phyloP scores from a whole-genome alignment of 2,113 vertebrate species.

The Phainopepla nitens region DNA sequence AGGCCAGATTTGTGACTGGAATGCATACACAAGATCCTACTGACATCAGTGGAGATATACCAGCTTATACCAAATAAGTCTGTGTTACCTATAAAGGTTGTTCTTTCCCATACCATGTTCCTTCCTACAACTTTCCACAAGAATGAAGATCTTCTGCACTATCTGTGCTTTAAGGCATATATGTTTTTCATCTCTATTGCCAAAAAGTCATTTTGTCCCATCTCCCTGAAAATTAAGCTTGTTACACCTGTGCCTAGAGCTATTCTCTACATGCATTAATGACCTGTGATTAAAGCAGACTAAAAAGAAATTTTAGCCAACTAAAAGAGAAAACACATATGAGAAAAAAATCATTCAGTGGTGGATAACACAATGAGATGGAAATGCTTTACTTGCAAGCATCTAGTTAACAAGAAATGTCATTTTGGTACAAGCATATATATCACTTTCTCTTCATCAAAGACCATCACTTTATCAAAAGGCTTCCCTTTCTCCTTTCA shows the following conservation, averaged over 20 bases:
- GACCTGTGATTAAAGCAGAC: not conserved
- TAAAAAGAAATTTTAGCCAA: not conserved
- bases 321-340: not conserved
- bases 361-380: not conserved
- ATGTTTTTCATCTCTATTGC: not conserved
- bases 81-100: not conserved
- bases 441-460: not conserved
- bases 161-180: not conserved
- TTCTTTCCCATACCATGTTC: not conserved
- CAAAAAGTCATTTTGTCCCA: not conserved
- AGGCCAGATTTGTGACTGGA: not conserved
- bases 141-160: not conserved
- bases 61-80: not conserved
- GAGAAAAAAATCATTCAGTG: not conserved
- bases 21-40: not conserved
- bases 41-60: not conserved
- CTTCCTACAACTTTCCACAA: not conserved
- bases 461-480: not conserved
- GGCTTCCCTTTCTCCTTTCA: not conserved
- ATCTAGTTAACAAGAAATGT: not conserved
- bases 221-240: constrained; percentile 2
- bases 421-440: not conserved
- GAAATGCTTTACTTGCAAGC: not conserved
- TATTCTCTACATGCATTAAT: constrained; percentile 18
- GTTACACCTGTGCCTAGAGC: not conserved